Percentiles rank a stretch among this genome's conserved stretches.
phyloP scores from a whole-genome alignment of 2,888 invertebrate genomes.

The Amphipoea lucens region DNA sequence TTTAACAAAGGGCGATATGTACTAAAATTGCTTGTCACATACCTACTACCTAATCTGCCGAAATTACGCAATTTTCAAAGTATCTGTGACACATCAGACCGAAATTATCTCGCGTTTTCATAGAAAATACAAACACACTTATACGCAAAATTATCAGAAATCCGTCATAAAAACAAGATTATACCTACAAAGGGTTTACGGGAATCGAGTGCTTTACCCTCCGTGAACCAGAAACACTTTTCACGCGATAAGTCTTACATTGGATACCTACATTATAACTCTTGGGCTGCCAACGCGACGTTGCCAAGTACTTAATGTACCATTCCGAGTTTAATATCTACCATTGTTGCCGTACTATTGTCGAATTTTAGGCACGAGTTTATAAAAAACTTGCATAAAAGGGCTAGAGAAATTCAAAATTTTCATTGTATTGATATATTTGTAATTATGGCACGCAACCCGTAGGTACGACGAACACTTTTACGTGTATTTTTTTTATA shows the following conservation, averaged over 20 bases:
- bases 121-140: background rate
- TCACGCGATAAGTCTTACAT: conserved; percentile 37
- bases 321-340: conserved; percentile 16
- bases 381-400: conserved; percentile 5
- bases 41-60: background rate
- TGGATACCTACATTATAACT: conserved; percentile 25
- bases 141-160: background rate
- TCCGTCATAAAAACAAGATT: background rate
- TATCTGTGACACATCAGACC: background rate
- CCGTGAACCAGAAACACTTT: conserved; percentile 19
- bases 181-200: background rate
- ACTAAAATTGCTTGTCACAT: background rate
- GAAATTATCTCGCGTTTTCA: background rate
- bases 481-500: background rate
- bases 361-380: conserved; percentile 2
- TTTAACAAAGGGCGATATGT: background rate
- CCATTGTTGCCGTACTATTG: no score
- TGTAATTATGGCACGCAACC: background rate
- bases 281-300: conserved; percentile 17
- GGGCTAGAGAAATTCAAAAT: background rate
- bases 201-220: background rate
- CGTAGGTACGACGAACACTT: background rate
- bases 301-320: conserved; percentile 40
- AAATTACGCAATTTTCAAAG: background rate
- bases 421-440: conserved; percentile 2